Percentiles rank a stretch among this genome's conserved stretches.
These are phyloP conservation scores for Macrotis lagotis DNA, from an alignment of 2,113 vertebrate genomes.

Conservation along the genomic window DNA sequence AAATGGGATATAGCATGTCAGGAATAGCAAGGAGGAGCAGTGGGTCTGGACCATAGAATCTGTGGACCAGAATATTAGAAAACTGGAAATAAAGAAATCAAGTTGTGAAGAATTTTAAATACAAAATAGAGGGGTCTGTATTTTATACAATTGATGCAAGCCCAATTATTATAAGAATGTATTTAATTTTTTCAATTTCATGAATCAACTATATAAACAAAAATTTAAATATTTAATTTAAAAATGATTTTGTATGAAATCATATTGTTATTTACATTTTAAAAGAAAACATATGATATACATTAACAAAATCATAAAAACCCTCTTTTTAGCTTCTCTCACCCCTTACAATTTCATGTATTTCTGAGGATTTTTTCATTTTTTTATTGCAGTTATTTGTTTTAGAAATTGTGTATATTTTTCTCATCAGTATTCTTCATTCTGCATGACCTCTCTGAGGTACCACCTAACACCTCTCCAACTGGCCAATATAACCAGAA, in stretches of 20 bases:
- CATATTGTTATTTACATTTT: not conserved
- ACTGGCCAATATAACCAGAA: too few relatives aligned
- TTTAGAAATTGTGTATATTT: not conserved
- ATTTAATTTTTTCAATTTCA: not conserved
- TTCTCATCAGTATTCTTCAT: not conserved
- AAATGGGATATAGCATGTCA: not conserved
- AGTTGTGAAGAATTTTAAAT: not conserved
- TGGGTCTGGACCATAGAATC: too few relatives aligned
- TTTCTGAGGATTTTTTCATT: not conserved
- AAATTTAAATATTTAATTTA: not conserved
- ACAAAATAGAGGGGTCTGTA: not conserved
- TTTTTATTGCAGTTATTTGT: not conserved
- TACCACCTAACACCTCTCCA: too few relatives aligned
- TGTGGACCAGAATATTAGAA: not conserved
- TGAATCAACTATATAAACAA: not conserved
- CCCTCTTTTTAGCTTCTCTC: not conserved
- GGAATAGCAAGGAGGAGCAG: too few relatives aligned
- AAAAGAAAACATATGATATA: not conserved
- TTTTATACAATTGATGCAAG: too few relatives aligned
- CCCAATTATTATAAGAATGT: not conserved
- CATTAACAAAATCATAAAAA: not conserved
- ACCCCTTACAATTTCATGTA: not conserved
- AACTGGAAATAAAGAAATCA: not conserved
- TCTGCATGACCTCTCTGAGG: not conserved
- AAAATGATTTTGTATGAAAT: not conserved